These are phyloP conservation scores for Tinamus guttatus DNA, from an alignment of 2,113 vertebrate species.

Conservation along the genomic window DNA sequence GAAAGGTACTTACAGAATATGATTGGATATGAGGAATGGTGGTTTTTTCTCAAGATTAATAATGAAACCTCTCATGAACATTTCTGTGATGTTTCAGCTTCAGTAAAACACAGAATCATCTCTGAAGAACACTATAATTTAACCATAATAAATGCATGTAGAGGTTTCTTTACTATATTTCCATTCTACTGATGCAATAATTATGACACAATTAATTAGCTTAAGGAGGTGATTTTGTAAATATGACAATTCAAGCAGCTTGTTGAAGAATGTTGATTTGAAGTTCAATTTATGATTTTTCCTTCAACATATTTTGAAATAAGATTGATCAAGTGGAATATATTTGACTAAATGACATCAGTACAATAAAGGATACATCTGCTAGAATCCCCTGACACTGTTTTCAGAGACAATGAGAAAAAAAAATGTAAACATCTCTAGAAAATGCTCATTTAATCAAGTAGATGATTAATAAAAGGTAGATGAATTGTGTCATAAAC, in stretches of 20 bases:
- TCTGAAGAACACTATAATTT: not conserved
- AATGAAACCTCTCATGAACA: not conserved
- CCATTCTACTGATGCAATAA: not conserved
- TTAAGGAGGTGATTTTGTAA: not conserved
- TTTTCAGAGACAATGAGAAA: not conserved
- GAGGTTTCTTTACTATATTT: not conserved
- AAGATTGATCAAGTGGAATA: not conserved
- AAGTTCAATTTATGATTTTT: not conserved
- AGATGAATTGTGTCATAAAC: not conserved
- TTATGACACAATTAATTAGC: not conserved
- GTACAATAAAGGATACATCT: fast-evolving
- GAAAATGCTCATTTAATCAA: not conserved
- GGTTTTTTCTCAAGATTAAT: not conserved
- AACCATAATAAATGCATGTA: not conserved
- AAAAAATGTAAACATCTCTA: not conserved
- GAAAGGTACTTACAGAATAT: not conserved
- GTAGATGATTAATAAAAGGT: not conserved
- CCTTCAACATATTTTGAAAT: not conserved
- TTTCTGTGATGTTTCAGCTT: not conserved
- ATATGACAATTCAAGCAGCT: not conserved
- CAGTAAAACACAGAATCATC: not conserved
- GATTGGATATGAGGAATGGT: not conserved
- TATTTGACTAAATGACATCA: not conserved
- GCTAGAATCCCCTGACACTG: not conserved
- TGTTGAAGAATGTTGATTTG: constrained; percentile 1